Percentiles rank a stretch among this genome's conserved stretches.
phyloP scores from a whole-genome alignment of 92 coral and sea anemone genomes.

The Epizoanthus scotinus region DNA sequence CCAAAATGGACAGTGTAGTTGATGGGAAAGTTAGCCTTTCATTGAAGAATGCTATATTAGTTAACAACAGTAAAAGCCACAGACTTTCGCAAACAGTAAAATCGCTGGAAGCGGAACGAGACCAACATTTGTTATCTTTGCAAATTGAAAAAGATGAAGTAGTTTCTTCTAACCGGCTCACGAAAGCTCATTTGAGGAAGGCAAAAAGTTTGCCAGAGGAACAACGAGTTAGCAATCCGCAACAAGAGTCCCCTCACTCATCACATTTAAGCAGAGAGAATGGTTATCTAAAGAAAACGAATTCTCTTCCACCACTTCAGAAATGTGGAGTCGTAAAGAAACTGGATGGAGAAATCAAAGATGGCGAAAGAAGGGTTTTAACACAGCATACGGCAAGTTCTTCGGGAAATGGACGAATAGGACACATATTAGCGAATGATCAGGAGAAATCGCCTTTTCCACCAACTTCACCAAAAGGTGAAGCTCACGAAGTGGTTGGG shows the following conservation, averaged over 20 bases:
- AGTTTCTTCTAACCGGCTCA: conserved; percentile 31
- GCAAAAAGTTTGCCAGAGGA: conserved; percentile 23
- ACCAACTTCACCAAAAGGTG: conserved; percentile 27
- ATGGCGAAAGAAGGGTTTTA: not conserved
- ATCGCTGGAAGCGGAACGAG: conserved; percentile 72
- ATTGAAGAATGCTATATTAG: conserved; percentile 62
- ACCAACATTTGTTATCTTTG: conserved; percentile 65
- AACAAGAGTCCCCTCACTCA: not conserved
- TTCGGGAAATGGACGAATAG: not conserved
- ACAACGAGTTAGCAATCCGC: not conserved
- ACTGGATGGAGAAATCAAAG: not conserved
- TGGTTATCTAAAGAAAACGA: not conserved
- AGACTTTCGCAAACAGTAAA: conserved; percentile 59
- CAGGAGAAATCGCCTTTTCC: not conserved
- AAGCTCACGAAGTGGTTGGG: not conserved
- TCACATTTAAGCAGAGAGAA: not conserved
- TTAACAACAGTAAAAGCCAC: conserved; percentile 55
- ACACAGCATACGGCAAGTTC: not conserved
- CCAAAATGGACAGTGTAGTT: conserved; percentile 56
- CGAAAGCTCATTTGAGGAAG: conserved; percentile 33
- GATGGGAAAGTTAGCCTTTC: conserved; percentile 64
- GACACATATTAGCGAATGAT: not conserved
- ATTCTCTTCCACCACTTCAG: conserved; percentile 21
- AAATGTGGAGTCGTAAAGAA: not conserved
- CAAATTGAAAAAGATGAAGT: conserved; percentile 70